Evolutionary conservation across 2,797 vertebrate species (phyloP).

Genomic region (Threskiornis aethiopicus): DNA sequence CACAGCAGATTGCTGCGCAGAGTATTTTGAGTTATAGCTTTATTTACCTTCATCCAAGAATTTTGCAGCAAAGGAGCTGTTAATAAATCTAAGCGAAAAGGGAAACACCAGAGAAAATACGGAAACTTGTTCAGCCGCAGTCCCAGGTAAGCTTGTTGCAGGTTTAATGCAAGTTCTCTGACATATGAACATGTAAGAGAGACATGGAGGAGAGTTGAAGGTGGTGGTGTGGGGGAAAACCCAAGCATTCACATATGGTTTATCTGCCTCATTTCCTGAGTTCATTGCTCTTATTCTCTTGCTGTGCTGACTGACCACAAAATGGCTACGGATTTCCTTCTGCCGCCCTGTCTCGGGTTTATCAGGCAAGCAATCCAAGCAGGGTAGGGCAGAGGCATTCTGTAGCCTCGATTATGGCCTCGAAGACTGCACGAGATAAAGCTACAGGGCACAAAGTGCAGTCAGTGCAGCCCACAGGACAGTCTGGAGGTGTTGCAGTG

Average conservation of each 20-base stretch:
- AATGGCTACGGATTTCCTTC: neutral
- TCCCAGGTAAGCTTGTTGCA: neutral
- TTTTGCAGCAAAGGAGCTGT: neutral
- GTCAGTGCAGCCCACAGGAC: neutral
- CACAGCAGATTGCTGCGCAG: neutral
- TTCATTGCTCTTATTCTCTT: neutral
- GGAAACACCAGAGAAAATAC: neutral
- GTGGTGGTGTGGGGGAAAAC: neutral
- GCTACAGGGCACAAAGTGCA: neutral
- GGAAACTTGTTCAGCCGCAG: neutral
- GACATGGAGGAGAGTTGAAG: neutral
- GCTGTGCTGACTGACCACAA: neutral
- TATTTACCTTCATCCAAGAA: conserved; percentile 25
- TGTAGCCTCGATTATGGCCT: neutral
- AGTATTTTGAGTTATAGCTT: neutral
- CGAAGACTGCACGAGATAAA: neutral
- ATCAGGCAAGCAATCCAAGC: neutral
- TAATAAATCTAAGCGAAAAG: neutral
- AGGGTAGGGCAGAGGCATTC: neutral
- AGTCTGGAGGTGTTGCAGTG: neutral
- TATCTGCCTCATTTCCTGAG: neutral
- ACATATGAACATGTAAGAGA: neutral
- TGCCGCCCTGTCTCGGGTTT: neutral
- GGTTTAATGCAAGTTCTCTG: neutral
- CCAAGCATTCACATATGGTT: neutral